Evolutionary conservation across 2,888 invertebrate species (phyloP), one percentile per base, ranked within the genome.

Genomic region (Panopea generosa): DNA sequence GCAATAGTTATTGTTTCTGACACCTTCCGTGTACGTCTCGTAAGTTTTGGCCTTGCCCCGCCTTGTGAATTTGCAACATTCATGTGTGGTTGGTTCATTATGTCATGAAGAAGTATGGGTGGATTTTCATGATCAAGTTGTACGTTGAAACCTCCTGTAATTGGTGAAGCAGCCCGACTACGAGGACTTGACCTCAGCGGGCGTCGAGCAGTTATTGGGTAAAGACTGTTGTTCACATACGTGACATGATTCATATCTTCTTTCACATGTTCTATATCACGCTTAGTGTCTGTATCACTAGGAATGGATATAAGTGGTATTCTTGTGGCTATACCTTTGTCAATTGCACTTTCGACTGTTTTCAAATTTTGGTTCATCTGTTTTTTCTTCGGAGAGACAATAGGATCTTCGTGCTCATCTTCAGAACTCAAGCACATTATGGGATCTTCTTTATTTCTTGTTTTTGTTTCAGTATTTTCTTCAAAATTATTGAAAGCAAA

Each of bases 1-100:
- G 18, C 33, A 61, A 38, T 69, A 0, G 61, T 55, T 14, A 61
- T 16, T 18, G 69, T 61, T 33, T 69, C 69, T 6, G 69, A 61
- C 18, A 61, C 55, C 47, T 61, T 55, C 20, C 63, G 53, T 22
- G 27, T 69, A 22, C 38, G 33, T 14, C 55, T 45, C 38, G 2
- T n/a, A 7, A 38, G 26, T 29, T 61, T 61, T 7, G 45, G 49
- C 49, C 49, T 47, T 26, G 56, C 50, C 47, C 47, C 53, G 29
- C 52, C 40, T 18, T 40, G 22, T 11, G 49, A 14, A 14, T n/a
- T 20, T 20, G 49, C 18, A 20, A 1, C 20, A 40, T 38, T 2
- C n/a, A 11, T 24, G 2, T 24, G 18, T 14, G 49, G n/a, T 22
- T 20, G 26, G 18, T 43, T 26, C 26, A 22, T 18, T 38, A 60